phyloP scores from a whole-genome alignment of 2,113 vertebrate genomes.

The Pterophyllum scalare region DNA sequence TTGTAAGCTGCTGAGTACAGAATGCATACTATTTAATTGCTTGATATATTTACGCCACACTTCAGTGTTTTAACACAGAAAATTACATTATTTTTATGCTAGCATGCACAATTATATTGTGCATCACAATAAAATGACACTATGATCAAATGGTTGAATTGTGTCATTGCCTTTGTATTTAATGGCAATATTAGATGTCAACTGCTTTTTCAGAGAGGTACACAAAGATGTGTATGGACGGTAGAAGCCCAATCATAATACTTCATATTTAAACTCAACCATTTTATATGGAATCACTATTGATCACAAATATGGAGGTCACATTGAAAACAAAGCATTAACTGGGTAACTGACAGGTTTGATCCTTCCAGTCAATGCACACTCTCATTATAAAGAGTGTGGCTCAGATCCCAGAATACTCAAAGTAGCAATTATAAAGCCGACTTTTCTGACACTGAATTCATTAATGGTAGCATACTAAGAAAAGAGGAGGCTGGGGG shows the following conservation, averaged over 20 bases:
- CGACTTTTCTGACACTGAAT: conserved; percentile 27
- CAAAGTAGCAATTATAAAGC: conserved; percentile 49
- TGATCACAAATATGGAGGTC: conserved; percentile 36
- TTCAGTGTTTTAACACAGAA: conserved; percentile 1
- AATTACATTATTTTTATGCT: background rate
- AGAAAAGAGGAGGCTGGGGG: conserved; percentile 15
- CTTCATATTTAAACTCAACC: background rate
- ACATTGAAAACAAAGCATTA: conserved; percentile 45
- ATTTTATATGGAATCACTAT: background rate
- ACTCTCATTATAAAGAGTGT: conserved; percentile 49
- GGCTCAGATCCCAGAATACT: conserved; percentile 56
- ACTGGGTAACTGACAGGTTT: conserved; percentile 47
- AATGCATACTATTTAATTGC: background rate
- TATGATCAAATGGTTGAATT: background rate
- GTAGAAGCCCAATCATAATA: background rate
- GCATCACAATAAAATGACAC: conserved; percentile 9
- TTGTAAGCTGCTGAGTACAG: background rate
- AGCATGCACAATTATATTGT: background rate
- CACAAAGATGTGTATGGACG: too few species aligned
- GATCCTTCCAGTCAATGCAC: conserved; percentile 47
- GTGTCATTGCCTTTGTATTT: conserved; percentile 8
- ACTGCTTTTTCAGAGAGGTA: background rate
- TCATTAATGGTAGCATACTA: conserved; percentile 48
- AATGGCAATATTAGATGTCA: background rate
- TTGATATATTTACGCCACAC: background rate